Conservation (phyloP, 2,113 vertebrate species). For the Oncorhynchus clarkii region DNA sequence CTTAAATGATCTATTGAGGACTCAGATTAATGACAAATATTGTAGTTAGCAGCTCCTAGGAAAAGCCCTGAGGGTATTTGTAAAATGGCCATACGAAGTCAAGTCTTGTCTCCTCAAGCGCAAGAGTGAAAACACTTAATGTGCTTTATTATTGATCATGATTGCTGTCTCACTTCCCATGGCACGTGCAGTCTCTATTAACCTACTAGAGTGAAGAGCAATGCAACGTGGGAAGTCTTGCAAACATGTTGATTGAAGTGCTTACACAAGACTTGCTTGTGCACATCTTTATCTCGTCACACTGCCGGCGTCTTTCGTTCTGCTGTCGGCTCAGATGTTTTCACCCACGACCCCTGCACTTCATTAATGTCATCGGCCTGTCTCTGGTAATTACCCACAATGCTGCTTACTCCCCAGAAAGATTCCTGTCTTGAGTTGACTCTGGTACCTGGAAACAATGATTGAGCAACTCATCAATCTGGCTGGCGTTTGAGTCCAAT, state of each 20-base stretch:
- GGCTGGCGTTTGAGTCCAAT: constrained; percentile 42
- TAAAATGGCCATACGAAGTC: neutral
- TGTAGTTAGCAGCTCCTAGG: neutral
- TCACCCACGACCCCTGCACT: constrained; percentile 5
- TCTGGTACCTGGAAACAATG: constrained; percentile 30
- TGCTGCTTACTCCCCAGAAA: constrained; percentile 28
- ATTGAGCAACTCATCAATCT: constrained; percentile 28
- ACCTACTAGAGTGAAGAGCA: neutral
- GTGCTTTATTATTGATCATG: neutral
- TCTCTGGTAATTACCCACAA: constrained; percentile 50
- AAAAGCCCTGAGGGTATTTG: neutral
- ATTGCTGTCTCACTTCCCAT: neutral
- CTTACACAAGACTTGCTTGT: neutral
- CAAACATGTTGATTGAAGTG: neutral
- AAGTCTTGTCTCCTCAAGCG: neutral
- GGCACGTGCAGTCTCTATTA: neutral
- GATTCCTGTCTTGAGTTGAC: constrained; percentile 12
- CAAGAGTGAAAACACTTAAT: neutral
- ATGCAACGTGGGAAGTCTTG: neutral
- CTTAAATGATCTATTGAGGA: neutral
- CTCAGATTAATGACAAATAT: neutral
- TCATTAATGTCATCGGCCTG: constrained; percentile 7
- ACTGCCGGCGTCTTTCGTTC: neutral
- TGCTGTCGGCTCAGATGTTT: constrained; percentile 2
- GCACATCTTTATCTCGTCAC: neutral